phyloP scores from a whole-genome alignment of 2,888 invertebrate species.

The Idaea biselata region DNA sequence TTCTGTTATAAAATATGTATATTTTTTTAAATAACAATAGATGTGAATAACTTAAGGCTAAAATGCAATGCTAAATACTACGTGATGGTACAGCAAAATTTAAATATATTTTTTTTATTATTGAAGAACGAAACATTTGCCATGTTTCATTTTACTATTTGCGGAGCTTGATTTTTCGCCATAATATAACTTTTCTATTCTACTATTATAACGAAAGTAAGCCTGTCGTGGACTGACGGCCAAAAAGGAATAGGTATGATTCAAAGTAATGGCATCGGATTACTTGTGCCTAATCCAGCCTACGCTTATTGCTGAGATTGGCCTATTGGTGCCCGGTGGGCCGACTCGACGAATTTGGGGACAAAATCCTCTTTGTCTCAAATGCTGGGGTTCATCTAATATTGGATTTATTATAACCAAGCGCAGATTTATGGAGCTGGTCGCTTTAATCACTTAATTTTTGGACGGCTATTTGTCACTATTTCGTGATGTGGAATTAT shows the following conservation, averaged over 20 bases:
- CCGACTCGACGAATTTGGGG: constrained; percentile 17
- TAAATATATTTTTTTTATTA: too few relatives aligned
- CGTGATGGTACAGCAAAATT: too few relatives aligned
- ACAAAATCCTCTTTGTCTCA: constrained; percentile 35
- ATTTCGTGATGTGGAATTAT: background rate
- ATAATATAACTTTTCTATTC: background rate
- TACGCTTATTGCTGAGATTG: constrained; percentile 36
- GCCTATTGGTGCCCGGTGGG: constrained; percentile 38
- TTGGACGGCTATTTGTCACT: background rate
- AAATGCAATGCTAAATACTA: too few relatives aligned
- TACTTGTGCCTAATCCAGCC: constrained; percentile 44
- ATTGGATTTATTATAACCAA: constrained; percentile 6
- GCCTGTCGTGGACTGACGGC: constrained; percentile 9
- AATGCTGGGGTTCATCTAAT: constrained; percentile 21
- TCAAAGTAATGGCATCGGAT: constrained; percentile 42
- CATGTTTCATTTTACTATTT: too few relatives aligned
- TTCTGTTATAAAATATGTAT: too few relatives aligned
- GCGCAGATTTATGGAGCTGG: background rate
- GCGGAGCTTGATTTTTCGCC: too few relatives aligned
- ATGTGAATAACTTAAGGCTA: too few relatives aligned
- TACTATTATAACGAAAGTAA: background rate
- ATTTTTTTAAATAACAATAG: too few relatives aligned
- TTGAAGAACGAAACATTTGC: too few relatives aligned
- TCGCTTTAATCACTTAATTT: background rate
- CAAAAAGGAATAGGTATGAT: constrained; percentile 35